Conservation (phyloP, 2,113 vertebrate genomes). For the Cyprinodon brontotheroides region DNA sequence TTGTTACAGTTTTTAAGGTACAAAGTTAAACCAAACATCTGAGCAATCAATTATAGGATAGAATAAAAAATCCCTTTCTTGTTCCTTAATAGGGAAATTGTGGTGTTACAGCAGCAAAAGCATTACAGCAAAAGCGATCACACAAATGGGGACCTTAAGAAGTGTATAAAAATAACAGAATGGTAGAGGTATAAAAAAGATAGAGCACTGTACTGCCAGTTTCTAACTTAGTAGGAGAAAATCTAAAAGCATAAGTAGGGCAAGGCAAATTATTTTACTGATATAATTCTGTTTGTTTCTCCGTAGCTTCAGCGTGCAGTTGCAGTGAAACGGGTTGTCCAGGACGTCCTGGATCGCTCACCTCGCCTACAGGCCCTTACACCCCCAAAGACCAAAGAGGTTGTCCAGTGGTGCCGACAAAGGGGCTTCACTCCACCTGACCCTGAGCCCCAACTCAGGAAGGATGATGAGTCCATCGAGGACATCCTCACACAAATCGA, state of each 20-base stretch:
- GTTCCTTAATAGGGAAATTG: no score
- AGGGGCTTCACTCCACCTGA: conserved; percentile 94
- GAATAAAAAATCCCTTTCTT: no score
- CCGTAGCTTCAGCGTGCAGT: conserved; percentile 93
- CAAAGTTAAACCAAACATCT: background rate
- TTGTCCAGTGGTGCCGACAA: conserved; percentile 94
- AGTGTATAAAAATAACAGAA: no score
- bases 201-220: no score
- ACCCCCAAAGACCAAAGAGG: conserved; percentile 90
- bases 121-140: no score
- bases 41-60: background rate
- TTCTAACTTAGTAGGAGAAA: background rate
- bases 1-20: background rate
- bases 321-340: conserved; percentile 88
- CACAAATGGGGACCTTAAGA: no score
- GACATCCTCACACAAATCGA: conserved; percentile 96
- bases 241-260: background rate
- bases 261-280: no score
- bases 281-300: conserved; percentile 12
- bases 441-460: conserved; percentile 82
- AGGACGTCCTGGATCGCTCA: conserved; percentile 89
- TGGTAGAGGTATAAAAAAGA: no score
- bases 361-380: conserved; percentile 87
- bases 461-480: conserved; percentile 90
- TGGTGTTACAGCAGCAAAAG: no score